These are phyloP conservation scores for Puffinus mauretanicus DNA, from an alignment of 2,113 vertebrate species.

Conservation along the genomic window DNA sequence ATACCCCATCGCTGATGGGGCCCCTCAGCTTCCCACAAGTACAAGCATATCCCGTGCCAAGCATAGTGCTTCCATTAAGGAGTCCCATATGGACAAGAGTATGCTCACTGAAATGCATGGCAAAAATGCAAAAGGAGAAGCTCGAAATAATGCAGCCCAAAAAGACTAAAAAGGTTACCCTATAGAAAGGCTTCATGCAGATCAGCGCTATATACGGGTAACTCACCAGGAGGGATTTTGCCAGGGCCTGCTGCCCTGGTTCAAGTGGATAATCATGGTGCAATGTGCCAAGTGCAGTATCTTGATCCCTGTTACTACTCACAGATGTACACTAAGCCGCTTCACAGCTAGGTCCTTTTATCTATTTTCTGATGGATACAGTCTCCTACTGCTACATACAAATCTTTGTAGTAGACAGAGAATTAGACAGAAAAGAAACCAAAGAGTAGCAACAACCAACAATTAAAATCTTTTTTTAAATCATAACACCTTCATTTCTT, in stretches of 20 bases:
- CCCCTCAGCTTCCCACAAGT: not conserved
- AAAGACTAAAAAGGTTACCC: not conserved
- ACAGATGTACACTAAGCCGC: not conserved
- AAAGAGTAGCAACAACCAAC: not conserved
- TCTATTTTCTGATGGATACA: not conserved
- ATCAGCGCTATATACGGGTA: not conserved
- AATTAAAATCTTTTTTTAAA: not conserved
- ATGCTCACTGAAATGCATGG: not conserved
- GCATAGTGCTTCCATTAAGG: not conserved
- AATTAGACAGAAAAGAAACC: not conserved
- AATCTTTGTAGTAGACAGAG: not conserved
- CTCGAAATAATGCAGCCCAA: not conserved
- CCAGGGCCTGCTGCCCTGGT: not conserved
- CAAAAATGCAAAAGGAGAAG: not conserved
- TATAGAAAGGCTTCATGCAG: not conserved
- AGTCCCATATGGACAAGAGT: not conserved
- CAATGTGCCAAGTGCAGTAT: not conserved
- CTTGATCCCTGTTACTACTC: not conserved
- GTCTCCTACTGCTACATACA: not conserved
- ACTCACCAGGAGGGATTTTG: not conserved
- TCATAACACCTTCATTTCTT: not conserved
- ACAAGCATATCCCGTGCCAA: not conserved
- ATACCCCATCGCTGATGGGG: not conserved
- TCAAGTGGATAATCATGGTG: not conserved
- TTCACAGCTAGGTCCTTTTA: not conserved